Percentiles rank a stretch among this genome's conserved stretches.
Evolutionary conservation across 2,797 vertebrate genomes (phyloP).

Genomic region (Sebastes matsubarae): DNA sequence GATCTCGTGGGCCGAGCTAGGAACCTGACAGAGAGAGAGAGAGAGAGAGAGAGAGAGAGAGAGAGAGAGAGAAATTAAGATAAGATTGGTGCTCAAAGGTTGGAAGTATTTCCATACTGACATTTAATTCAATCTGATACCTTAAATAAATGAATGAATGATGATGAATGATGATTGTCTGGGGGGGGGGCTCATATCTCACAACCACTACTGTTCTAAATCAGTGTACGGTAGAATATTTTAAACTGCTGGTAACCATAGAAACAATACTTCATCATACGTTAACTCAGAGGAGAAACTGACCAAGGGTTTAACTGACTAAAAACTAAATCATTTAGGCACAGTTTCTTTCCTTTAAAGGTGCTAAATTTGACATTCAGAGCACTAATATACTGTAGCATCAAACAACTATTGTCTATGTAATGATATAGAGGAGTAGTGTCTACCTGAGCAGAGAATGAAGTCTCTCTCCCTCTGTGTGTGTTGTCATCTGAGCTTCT

Average conservation of each 20-base stretch:
- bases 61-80: not conserved
- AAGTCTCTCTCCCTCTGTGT: not conserved
- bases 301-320: not conserved
- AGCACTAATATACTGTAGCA: not conserved
- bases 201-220: not conserved
- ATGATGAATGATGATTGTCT: not conserved
- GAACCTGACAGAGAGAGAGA: slow-evolving; percentile 79
- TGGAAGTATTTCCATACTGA: no score
- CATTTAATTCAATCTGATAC: not conserved
- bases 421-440: not conserved
- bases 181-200: not conserved
- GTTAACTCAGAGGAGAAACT: not conserved
- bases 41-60: not conserved
- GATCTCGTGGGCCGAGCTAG: slow-evolving; percentile 93
- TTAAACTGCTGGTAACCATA: not conserved
- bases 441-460: not conserved
- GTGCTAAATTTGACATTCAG: not conserved
- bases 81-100: not conserved
- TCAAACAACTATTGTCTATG: not conserved
- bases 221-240: not conserved
- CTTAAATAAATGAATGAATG: not conserved
- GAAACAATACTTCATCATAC: not conserved
- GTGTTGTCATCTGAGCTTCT: not conserved
- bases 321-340: not conserved
- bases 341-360: not conserved